Evolutionary conservation across 2,888 invertebrate genomes (phyloP).

Genomic region (Platycheirus albimanus): DNA sequence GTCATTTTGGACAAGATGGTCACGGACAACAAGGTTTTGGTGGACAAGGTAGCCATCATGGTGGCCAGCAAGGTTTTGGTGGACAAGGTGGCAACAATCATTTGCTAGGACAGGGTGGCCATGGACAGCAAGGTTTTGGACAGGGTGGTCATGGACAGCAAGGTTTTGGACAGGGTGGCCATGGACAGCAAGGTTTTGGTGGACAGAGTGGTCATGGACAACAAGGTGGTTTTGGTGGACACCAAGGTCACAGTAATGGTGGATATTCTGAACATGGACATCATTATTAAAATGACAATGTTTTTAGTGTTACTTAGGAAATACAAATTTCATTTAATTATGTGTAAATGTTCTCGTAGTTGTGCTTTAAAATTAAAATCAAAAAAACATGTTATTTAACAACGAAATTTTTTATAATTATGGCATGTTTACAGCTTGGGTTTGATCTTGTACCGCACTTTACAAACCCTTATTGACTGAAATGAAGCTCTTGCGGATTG

Average conservation of each 20-base stretch:
- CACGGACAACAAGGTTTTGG: slow-evolving; percentile 26
- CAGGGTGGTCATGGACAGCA: neutral
- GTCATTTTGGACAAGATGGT: neutral
- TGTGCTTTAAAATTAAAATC: no score
- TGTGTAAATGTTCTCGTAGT: no score
- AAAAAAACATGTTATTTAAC: no score
- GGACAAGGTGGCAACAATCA: slow-evolving; percentile 10
- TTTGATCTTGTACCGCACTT: no score
- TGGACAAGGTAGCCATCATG: no score
- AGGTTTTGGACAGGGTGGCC: neutral
- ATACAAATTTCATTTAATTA: no score
- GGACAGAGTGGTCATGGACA: slow-evolving; percentile 20
- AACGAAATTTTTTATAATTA: no score
- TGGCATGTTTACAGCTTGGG: no score
- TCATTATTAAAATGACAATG: slow-evolving; percentile 1
- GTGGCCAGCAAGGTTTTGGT: neutral
- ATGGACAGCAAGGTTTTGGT: slow-evolving; percentile 15
- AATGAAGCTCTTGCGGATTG: no score
- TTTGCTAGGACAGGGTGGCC: neutral
- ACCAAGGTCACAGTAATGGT: neutral
- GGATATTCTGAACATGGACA: neutral
- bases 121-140: neutral
- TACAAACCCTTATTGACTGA: no score
- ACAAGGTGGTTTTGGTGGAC: neutral
- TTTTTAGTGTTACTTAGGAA: no score